These are phyloP conservation scores for Trichogramma evanescens DNA, from an alignment of 2,888 invertebrate species.

Conservation along the genomic window DNA sequence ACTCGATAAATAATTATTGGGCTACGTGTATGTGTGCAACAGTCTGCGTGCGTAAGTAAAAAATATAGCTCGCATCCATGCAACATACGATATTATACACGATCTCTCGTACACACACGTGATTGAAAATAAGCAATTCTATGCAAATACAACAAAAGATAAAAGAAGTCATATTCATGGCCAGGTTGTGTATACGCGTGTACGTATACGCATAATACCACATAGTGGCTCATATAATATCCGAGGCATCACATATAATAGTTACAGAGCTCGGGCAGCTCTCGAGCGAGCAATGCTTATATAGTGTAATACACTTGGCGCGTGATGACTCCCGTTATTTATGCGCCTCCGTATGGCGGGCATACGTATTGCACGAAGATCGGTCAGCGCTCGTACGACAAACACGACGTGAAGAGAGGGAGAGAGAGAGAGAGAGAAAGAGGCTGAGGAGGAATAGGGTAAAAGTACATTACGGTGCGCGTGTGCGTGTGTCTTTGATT, in stretches of 20 bases:
- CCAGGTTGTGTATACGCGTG: background rate
- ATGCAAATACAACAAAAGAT: background rate
- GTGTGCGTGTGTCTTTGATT: conserved; percentile 13
- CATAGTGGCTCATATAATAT: too few relatives aligned
- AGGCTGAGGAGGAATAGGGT: background rate
- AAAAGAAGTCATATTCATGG: background rate
- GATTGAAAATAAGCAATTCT: conserved; percentile 20
- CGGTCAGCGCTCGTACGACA: too few relatives aligned
- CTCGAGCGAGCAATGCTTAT: too few relatives aligned
- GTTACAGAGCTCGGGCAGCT: too few relatives aligned
- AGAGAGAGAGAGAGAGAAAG: background rate
- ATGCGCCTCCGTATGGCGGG: too few relatives aligned
- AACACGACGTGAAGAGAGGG: background rate
- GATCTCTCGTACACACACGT: conserved; percentile 1
- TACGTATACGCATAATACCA: conserved; percentile 1
- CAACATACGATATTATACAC: background rate
- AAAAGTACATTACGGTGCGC: background rate
- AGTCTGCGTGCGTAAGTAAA: background rate
- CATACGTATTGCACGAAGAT: too few relatives aligned
- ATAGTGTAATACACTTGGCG: too few relatives aligned
- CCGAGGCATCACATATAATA: too few relatives aligned
- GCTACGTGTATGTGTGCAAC: background rate
- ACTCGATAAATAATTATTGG: background rate
- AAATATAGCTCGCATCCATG: background rate
- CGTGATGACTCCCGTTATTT: conserved; percentile 19